Percentiles rank a stretch among this genome's conserved stretches.
These are phyloP conservation scores for Dasypus novemcinctus DNA, from an alignment of 2,113 vertebrate genomes.

Conservation along the genomic window DNA sequence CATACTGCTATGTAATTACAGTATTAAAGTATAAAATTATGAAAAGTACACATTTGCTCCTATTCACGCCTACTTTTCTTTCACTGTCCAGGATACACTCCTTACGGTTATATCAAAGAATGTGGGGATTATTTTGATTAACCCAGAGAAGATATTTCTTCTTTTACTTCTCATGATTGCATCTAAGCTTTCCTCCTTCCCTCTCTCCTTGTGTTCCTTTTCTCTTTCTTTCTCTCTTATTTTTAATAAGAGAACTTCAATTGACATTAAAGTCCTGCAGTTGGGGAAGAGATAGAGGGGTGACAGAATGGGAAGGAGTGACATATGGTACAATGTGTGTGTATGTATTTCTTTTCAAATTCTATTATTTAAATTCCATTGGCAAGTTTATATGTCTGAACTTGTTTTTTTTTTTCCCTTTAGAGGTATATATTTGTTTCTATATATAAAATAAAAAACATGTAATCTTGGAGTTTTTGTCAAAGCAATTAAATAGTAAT, in stretches of 20 bases:
- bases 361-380: not conserved
- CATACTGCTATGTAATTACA: not conserved
- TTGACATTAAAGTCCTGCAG: not conserved
- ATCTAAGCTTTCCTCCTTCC: not conserved
- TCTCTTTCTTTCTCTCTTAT: no score
- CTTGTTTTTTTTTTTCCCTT: not conserved
- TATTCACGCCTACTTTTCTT: not conserved
- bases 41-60: not conserved
- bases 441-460: no score
- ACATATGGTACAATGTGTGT: accelerated
- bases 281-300: not conserved
- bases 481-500: not conserved
- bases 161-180: not conserved
- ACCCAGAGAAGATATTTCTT: not conserved
- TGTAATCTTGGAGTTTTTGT: not conserved
- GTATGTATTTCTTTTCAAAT: not conserved
- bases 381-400: not conserved
- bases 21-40: conserved; percentile 19
- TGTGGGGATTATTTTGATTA: not conserved
- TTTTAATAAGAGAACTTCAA: not conserved
- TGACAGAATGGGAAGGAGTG: not conserved
- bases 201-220: no score
- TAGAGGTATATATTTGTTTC: not conserved
- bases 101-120: not conserved
- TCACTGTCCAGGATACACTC: not conserved